Conservation (phyloP, 2,888 invertebrate genomes). For the Agapostemon virescens region DNA sequence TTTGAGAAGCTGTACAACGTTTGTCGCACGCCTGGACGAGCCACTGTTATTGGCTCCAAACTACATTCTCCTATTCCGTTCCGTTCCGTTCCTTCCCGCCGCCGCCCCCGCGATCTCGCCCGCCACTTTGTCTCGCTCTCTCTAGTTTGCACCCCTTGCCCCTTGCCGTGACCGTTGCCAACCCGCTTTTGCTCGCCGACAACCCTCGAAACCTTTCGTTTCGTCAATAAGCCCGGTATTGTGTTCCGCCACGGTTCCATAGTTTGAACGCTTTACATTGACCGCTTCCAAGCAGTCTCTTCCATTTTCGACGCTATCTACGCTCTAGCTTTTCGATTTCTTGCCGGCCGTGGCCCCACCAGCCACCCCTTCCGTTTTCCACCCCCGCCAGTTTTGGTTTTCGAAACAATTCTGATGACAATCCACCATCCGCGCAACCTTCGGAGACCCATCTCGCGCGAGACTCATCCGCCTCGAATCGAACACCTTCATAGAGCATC, state of each 20-base stretch:
- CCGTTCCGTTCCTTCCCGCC: conserved; percentile 39
- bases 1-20: conserved; percentile 77
- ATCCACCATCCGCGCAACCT: not conserved
- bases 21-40: conserved; percentile 77
- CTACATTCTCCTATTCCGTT: conserved; percentile 64
- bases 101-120: conserved; percentile 17
- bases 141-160: conserved; percentile 30
- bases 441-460: not conserved
- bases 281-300: conserved; percentile 32
- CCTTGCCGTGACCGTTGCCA: conserved; percentile 39
- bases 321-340: not conserved
- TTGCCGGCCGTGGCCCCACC: no score
- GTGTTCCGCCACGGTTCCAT: conserved; percentile 64
- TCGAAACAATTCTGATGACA: not conserved
- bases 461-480: not conserved
- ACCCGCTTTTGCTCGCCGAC: conserved; percentile 46
- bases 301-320: not conserved
- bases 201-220: conserved; percentile 57
- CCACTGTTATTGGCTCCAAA: conserved; percentile 76
- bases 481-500: not conserved
- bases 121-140: not conserved
- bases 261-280: conserved; percentile 62
- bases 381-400: not conserved
- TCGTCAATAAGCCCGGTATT: conserved; percentile 72
- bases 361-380: not conserved